Base-by-base conservation (phyloP, 2,888 invertebrate genomes). In the Sphaerophoria rueppellii region DNA sequence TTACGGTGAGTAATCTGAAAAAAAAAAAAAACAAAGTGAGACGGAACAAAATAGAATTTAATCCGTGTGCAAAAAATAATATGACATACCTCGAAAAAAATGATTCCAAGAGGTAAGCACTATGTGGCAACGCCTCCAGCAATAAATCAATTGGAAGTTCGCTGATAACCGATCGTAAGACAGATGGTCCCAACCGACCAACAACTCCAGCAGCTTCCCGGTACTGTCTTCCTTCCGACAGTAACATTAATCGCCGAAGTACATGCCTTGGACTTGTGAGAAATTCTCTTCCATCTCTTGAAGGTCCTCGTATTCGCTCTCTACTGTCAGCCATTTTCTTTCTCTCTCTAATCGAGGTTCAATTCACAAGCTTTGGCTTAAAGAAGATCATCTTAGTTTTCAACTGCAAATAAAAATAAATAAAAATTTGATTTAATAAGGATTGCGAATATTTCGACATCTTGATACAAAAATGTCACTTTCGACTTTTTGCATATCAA, bases 121-220 rank as follows among this genome's bases (percentile, higher is more conserved):
- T 97, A 90, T 97, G 96, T 0, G 98, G 98, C 91, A 98, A 93
- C 3, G 97, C 96, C 88, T 98, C 98, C n/a, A 98, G 95, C 88
- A 98, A 93, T 87, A 97, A 93, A 90, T 98, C 98, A 69, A 98
- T 94, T 0, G 98, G 98, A 86, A 98, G 93, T 87, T 97, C 97
- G 0, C 94, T 92, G 0, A 95, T 94, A 1, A 95, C 95, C 2
- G 95, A 94, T 86, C 95, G 95, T 87, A 98, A 93, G 4, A 97
- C 97, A 0, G 95, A 95, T 52, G 95, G 95, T 4, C 96, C 96
- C 16, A 98, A 93, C 55, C 96, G 93, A 57, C 95, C 94, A 86
- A 98, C 93, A 77, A 98, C 95, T 55, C 95, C 95, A 0, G 98
- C 97, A 6, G 98, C 98, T 90, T 98, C 98, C n/a, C 96, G 93